Base-by-base conservation (phyloP, 30 jellyfish, hydroid and myxozoan genomes). In the Mastigias papua region DNA sequence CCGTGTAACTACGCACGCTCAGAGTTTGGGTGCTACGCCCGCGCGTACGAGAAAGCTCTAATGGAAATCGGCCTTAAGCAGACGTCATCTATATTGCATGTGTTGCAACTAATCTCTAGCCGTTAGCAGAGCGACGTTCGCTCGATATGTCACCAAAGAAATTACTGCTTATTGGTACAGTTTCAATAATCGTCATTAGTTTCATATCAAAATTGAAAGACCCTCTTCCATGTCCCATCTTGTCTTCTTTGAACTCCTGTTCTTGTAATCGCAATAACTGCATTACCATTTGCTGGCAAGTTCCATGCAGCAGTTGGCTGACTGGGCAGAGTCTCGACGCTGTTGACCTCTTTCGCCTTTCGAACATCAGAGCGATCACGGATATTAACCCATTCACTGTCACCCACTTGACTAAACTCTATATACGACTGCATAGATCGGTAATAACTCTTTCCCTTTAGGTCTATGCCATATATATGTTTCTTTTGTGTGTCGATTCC, bases 381-480 rank as follows among this genome's bases (percentile, higher is more conserved):
- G 27, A 72, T 69, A n/a, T 76, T 48, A 35, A 78, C 25, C 93
- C 93, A 84, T 50, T 21, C 75, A 58, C 37, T 33, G 72, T 84
- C 93, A 19, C 70, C 93, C 1, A 84, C 29, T 25, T 69, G 63
- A 20, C 33, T 16, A 30, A 69, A 69, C 62, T 27, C 62, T 5
- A 8, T 11, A 25, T 6, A 69, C 9, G 62, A 22, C 1, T 30
- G 48, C 32, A 11, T 9, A 2, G 63, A 37, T 37, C 31, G 61
- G 32, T 25, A 26, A 16, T 75, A 75, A 35, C 74, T 33, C 21
- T n/a, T 75, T 15, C 86, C 86, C 58, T 1, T 48, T 1, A 30
- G 21, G 50, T 75, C 86, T n/a, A 51, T 30, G 26, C 86, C 86
- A 29, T 33, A 75, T 10, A 75, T 30, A 57, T 48, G 71, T 1